Percentiles rank a stretch among this genome's conserved stretches.
These are phyloP conservation scores for Chloroceryle amazona DNA, from an alignment of 2,797 vertebrate genomes.

Conservation along the genomic window DNA sequence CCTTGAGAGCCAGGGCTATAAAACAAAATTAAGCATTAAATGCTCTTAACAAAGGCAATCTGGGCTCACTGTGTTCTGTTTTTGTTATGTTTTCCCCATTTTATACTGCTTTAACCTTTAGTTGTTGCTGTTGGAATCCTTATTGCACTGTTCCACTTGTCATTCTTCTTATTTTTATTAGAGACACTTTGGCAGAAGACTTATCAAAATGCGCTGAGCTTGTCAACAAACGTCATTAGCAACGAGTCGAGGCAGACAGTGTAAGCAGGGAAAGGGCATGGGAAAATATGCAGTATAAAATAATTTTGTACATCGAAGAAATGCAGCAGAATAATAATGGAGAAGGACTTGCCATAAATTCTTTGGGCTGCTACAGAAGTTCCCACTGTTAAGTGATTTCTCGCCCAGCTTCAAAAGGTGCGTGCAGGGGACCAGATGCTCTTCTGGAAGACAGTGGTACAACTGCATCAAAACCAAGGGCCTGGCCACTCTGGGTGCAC, in stretches of 20 bases:
- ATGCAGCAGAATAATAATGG: constrained; percentile 31
- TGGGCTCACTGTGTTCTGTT: constrained; percentile 40
- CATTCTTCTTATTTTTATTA: constrained; percentile 78
- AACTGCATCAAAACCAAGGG: background rate
- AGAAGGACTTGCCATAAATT: constrained; percentile 24
- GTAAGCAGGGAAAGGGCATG: constrained; percentile 68
- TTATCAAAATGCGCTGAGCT: constrained; percentile 66
- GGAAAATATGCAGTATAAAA: constrained; percentile 74
- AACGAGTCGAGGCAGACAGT: constrained; percentile 59
- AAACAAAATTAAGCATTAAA: constrained; percentile 57
- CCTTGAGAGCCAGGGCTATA: background rate
- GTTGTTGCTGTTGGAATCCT: constrained; percentile 80
- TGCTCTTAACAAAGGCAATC: constrained; percentile 46
- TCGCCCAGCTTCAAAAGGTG: background rate
- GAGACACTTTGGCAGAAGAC: constrained; percentile 74
- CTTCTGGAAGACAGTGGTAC: background rate
- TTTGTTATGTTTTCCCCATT: constrained; percentile 65
- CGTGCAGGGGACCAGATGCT: background rate
- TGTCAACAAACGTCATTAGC: constrained; percentile 72
- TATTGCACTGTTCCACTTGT: constrained; percentile 64
- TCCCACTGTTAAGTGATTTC: background rate
- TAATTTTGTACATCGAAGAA: constrained; percentile 41
- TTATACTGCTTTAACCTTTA: constrained; percentile 71
- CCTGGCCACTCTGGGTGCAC: background rate
- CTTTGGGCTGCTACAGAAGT: background rate